These are phyloP conservation scores for Nesoenas mayeri DNA, from an alignment of 2,113 vertebrate species.

Conservation along the genomic window DNA sequence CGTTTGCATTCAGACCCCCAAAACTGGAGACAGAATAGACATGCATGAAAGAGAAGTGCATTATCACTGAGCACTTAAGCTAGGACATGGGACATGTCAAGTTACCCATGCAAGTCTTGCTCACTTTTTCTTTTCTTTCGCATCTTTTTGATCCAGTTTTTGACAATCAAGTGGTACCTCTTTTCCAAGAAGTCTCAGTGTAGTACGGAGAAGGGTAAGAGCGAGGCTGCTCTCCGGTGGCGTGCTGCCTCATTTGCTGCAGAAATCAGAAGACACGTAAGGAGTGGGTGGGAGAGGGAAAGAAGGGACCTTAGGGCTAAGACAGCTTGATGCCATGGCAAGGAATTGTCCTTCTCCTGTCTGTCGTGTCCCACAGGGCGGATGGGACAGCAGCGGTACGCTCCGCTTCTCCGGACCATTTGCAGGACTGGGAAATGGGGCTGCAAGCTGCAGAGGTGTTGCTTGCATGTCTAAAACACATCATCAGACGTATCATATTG, in stretches of 20 bases:
- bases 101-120: not conserved
- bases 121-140: not conserved
- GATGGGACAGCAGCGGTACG: too few relatives aligned
- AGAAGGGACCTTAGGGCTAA: not conserved
- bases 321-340: accelerated
- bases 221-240: not conserved
- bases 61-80: not conserved
- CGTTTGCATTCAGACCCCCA: not conserved
- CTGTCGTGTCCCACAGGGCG: accelerated
- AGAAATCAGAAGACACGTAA: not conserved
- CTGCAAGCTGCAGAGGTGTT: not conserved
- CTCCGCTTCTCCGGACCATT: not conserved
- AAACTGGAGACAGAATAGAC: not conserved
- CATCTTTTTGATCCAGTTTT: not conserved
- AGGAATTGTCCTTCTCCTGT: not conserved
- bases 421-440: not conserved
- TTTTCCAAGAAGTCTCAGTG: not conserved
- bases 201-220: not conserved
- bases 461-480: not conserved
- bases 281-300: not conserved
- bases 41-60: not conserved
- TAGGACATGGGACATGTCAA: not conserved
- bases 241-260: accelerated
- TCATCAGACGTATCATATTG: accelerated
- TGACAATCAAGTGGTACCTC: not conserved